A percentile compares a stretch with the other conserved stretches of the same genome.
These are phyloP conservation scores for Bagarius yarrelli DNA, from an alignment of 2,113 vertebrate genomes.

Conservation along the genomic window DNA sequence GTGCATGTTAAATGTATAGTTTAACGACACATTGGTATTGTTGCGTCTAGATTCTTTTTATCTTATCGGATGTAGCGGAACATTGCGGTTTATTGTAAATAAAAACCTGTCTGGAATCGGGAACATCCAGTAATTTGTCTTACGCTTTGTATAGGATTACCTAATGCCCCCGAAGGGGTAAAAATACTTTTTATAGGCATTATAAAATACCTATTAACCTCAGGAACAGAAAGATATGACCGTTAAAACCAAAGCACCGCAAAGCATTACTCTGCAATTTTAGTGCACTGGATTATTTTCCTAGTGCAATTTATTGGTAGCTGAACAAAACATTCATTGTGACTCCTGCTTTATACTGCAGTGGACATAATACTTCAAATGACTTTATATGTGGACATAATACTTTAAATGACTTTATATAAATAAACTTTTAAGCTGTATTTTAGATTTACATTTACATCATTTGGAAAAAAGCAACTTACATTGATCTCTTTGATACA, in stretches of 20 bases:
- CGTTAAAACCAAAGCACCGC: neutral
- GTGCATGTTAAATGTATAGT: neutral
- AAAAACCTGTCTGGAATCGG: no score
- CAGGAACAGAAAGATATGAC: neutral
- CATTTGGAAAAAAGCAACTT: no score
- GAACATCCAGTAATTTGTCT: neutral
- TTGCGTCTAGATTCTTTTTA: neutral
- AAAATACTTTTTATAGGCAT: neutral
- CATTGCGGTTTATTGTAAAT: neutral
- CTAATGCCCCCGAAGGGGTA: neutral
- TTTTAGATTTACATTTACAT: no score
- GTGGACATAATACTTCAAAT: neutral
- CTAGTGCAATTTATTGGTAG: neutral
- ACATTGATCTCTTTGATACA: no score
- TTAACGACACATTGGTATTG: neutral
- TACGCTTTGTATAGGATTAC: neutral
- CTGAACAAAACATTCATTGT: neutral
- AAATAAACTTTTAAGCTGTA: no score
- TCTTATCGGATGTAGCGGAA: neutral
- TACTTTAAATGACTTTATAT: no score
- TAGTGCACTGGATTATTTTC: no score
- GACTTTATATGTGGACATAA: no score
- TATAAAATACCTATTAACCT: neutral
- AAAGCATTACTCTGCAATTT: neutral
- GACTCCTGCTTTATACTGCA: neutral